These are phyloP conservation scores for Micrasema minimum DNA, from an alignment of 1,140 invertebrate genomes.

Conservation along the genomic window DNA sequence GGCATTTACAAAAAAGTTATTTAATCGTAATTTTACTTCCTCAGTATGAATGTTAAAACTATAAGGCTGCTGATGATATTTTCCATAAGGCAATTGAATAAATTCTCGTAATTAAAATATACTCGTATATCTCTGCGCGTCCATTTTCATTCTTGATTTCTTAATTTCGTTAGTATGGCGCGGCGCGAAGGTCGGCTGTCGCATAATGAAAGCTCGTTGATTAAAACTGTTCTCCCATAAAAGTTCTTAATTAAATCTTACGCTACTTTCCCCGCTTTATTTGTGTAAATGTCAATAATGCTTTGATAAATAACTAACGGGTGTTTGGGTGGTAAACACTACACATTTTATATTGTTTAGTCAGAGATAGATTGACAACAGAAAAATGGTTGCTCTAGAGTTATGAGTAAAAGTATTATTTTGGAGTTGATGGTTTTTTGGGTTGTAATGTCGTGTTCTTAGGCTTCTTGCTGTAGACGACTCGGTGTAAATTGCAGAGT, in stretches of 20 bases:
- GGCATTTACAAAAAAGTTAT: not conserved
- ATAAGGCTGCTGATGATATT: not conserved
- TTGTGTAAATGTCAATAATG: conserved; percentile 13
- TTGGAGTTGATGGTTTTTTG: too few species aligned
- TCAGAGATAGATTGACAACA: too few species aligned
- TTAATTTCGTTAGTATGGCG: conserved; percentile 8
- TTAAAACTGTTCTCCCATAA: conserved; percentile 19
- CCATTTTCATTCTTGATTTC: not conserved
- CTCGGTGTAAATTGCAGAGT: too few species aligned
- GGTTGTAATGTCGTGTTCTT: too few species aligned
- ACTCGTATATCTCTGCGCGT: not conserved
- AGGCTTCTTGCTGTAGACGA: too few species aligned
- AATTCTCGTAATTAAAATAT: not conserved
- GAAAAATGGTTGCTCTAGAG: too few species aligned
- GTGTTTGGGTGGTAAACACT: conserved; percentile 17
- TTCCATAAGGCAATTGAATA: not conserved
- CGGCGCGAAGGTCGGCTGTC: not conserved
- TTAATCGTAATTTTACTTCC: not conserved
- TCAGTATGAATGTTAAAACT: not conserved
- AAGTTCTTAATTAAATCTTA: conserved; percentile 30
- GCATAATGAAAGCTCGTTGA: conserved; percentile 21
- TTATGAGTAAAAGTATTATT: too few species aligned
- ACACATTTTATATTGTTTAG: too few species aligned
- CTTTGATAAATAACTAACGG: conserved; percentile 37
- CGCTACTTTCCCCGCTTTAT: conserved; percentile 17